Base-by-base conservation (phyloP, 2,888 invertebrate species). In the Sphaeridia pumilis region DNA sequence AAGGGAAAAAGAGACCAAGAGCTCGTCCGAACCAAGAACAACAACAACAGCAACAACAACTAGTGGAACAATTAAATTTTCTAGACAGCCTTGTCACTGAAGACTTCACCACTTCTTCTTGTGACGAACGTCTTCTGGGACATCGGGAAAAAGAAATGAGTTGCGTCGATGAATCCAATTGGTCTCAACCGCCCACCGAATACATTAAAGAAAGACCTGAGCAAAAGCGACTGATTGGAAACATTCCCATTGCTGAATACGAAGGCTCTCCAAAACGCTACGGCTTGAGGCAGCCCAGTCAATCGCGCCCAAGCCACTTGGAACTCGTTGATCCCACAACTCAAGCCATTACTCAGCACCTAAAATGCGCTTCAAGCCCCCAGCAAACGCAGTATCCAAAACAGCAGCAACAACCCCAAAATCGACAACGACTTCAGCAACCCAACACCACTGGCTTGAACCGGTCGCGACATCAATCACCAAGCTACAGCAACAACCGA, bases 191-290 rank as follows among this genome's bases (percentile, higher is more conserved):
- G 36, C 31, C 12, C 36, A 47, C 35, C 48, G 46, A 26, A 50
- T 52, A n/a, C 3, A n/a, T n/a, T n/a, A n/a, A n/a, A n/a, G n/a
- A n/a, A n/a, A n/a, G n/a, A n/a, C n/a, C n/a, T n/a, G n/a, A n/a
- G n/a, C 62, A 61, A 43, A 61, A 60, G 50, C 57, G 81, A 66
- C 80, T 85, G 38, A 86, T 87, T 67, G 87, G 86, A 44, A 83
- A 80, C 70, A 74, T 87, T 66, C 89, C 89, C n/a, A 90, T 92
- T 65, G 88, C 90, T 21, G 87, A 90, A 68, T 92, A 92, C 69
- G 88, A 90, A 65, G 89, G 87, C 17, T 90, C 89, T 38, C 90
- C 90, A 17, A 75, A 88, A 63, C 78, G 90, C 63, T 89, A 65
- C 42, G 63, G 65, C 12, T 54, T 65, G 43, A 56, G 61, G 44